Evolutionary conservation across 92 coral and sea anemone species (phyloP), one percentile per base, ranked within the genome.

Genomic region (Porites evermanni): DNA sequence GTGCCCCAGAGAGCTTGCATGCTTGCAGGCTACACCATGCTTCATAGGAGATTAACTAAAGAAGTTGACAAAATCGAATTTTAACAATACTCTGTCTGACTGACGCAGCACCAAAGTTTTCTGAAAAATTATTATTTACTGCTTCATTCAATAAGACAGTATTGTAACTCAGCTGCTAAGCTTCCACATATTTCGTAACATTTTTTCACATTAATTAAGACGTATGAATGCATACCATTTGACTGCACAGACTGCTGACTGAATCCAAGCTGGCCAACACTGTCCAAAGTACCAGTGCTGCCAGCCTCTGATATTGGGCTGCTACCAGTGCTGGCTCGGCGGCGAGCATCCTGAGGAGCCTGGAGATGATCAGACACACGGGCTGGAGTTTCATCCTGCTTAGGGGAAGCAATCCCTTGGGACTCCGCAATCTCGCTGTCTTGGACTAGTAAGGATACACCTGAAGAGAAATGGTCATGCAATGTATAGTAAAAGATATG

Each of bases 351-450:
- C 50, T 82, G 74, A 18, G 88, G 88, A 72, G 64, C 47, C 53
- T 86, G 67, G 18, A 63, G 54, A 14, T 59, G 89, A 67, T 53
- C 75, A 44, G 67, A 77, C 38, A 23, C 89, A 32, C 26, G 26
- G 1, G 18, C 70, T 14, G 88, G 78, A 13, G 71, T 72, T 32
- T 50, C 91, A 14, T 90, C 32, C 32, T 84, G 82, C 24, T 61
- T 53, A 5, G 91, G 85, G 26, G 84, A 82, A 13, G 86, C 65
- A 23, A 89, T 79, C 74, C 96, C 96, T 29, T 86, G 89, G 59
- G 91, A 87, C 51, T 93, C 94, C 1, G 94, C 93, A 69, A 80
- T 87, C 75, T 96, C 99, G 84, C 95, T 91, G 86, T 97, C 99
- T 85, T 97, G 99, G 38, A 97, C 89, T 12, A 95, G 83, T 64